A percentile compares a stretch with the other conserved stretches of the same genome.
phyloP scores from a whole-genome alignment of 2,797 vertebrate genomes.

The Dipus sagitta region DNA sequence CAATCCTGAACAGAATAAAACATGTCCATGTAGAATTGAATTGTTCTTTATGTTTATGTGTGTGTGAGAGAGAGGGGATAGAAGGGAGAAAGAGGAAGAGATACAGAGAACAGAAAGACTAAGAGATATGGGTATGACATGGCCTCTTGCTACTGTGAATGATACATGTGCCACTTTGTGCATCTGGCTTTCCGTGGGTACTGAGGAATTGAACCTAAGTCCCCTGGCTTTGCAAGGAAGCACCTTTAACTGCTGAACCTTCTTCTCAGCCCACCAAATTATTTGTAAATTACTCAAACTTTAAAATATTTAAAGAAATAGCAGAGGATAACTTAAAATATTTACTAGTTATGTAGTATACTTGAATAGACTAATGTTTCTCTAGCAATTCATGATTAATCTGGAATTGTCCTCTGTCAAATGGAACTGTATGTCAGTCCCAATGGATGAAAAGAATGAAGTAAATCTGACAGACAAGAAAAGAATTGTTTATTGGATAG shows the following conservation, averaged over 20 bases:
- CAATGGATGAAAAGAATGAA: slow-evolving; percentile 9
- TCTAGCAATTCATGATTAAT: slow-evolving; percentile 34
- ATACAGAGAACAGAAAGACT: too few relatives aligned
- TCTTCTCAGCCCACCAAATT: too few relatives aligned
- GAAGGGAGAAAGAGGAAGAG: too few relatives aligned
- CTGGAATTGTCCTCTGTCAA: background rate
- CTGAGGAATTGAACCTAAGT: too few relatives aligned
- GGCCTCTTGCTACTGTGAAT: too few relatives aligned
- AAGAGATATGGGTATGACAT: too few relatives aligned
- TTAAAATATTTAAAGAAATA: slow-evolving; percentile 32
- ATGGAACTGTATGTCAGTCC: background rate
- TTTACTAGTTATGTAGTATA: slow-evolving; percentile 27
- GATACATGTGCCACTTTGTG: too few relatives aligned
- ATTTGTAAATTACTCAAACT: background rate
- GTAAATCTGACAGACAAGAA: background rate
- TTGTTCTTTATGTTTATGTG: slow-evolving; percentile 20
- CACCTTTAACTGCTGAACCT: too few relatives aligned
- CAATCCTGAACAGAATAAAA: background rate
- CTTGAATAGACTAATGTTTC: background rate
- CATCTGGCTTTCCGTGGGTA: too few relatives aligned
- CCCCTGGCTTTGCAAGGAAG: too few relatives aligned
- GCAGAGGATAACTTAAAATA: background rate
- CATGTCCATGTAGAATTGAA: background rate
- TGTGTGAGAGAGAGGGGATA: too few relatives aligned
- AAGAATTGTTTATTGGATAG: background rate